phyloP scores from a whole-genome alignment of 2,797 vertebrate genomes.

The Prunella strophiata region DNA sequence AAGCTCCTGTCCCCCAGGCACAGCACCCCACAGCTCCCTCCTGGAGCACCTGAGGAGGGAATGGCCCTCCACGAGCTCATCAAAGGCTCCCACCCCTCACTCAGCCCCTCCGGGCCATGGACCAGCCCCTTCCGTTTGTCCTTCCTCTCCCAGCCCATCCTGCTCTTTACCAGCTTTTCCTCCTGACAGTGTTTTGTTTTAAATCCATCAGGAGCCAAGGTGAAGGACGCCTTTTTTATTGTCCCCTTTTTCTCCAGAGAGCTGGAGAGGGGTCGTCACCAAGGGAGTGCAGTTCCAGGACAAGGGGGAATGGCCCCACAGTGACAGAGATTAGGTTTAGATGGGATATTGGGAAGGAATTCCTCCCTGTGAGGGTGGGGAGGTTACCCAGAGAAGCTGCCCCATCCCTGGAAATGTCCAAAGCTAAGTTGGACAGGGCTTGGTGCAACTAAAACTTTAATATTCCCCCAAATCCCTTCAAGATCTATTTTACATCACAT shows the following conservation, averaged over 20 bases:
- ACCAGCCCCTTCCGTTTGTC: background rate
- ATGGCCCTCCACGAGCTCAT: fast-evolving
- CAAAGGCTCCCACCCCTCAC: background rate
- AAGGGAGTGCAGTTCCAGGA: too few relatives aligned
- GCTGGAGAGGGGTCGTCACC: background rate
- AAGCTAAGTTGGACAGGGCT: fast-evolving
- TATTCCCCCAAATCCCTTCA: background rate
- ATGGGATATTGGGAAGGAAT: background rate
- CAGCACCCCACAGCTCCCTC: fast-evolving
- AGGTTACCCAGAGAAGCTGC: background rate
- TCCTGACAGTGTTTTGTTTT: fast-evolving
- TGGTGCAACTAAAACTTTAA: background rate
- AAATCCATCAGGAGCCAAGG: background rate
- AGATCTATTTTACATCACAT: background rate
- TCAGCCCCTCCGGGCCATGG: too few relatives aligned
- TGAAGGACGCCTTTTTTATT: fast-evolving
- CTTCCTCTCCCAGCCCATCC: background rate
- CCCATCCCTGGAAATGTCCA: background rate
- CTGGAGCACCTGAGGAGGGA: fast-evolving
- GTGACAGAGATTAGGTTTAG: background rate
- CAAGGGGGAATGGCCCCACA: background rate
- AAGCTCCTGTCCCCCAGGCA: fast-evolving
- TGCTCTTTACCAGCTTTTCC: too few relatives aligned
- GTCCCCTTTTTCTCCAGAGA: background rate
- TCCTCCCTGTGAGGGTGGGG: fast-evolving